Percentiles rank a stretch among this genome's conserved stretches.
These are phyloP conservation scores for Phytoseiulus persimilis DNA, from an alignment of 2,888 invertebrate genomes.

Conservation along the genomic window DNA sequence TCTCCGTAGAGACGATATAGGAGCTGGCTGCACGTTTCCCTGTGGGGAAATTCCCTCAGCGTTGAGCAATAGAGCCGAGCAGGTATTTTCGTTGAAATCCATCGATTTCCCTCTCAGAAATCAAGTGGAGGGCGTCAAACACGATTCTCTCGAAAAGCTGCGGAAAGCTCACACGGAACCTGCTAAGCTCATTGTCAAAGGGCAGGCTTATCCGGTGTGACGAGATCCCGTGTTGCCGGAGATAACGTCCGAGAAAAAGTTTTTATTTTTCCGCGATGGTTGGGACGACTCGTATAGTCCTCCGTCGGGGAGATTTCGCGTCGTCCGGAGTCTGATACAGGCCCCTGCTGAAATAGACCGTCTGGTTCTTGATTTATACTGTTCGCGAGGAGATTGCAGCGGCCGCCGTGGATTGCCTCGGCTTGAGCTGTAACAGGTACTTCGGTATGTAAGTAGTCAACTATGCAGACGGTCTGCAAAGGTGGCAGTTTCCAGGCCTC, in stretches of 20 bases:
- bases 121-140: background rate
- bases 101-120: background rate
- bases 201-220: background rate
- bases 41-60: background rate
- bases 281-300: too few relatives aligned
- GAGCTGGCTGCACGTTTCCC: too few relatives aligned
- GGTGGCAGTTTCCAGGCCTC: background rate
- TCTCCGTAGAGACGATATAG: too few relatives aligned
- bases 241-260: background rate
- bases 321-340: too few relatives aligned
- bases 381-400: too few relatives aligned
- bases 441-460: background rate
- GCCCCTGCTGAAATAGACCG: too few relatives aligned
- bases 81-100: background rate
- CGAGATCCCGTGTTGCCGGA: background rate
- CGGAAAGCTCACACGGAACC: background rate
- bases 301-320: too few relatives aligned
- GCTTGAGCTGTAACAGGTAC: background rate
- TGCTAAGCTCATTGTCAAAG: background rate
- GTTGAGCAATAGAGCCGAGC: background rate
- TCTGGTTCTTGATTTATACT: too few relatives aligned
- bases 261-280: too few relatives aligned
- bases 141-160: background rate
- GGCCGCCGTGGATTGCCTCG: background rate
- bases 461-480: too few relatives aligned